A percentile compares a stretch with the other conserved stretches of the same genome.
Conservation (phyloP, 2,113 vertebrate species). For the Mustela lutreola region DNA sequence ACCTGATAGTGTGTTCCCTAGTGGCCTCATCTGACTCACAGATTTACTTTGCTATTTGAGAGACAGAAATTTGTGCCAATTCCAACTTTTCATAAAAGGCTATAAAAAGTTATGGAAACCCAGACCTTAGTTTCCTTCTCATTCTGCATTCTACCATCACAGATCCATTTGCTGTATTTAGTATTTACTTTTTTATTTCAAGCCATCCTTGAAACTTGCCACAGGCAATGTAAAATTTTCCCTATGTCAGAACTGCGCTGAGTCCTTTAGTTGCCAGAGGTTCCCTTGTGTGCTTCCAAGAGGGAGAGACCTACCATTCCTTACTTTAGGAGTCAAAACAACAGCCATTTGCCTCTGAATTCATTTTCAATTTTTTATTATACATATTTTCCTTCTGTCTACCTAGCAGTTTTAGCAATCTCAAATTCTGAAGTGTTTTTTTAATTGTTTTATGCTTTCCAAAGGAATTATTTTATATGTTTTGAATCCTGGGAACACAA, state of each 20-base stretch:
- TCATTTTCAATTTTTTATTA: neutral
- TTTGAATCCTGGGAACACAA: neutral
- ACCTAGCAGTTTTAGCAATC: neutral
- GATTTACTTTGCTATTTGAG: slow-evolving; percentile 13
- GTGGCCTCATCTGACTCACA: neutral
- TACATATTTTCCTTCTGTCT: neutral
- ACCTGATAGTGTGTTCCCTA: neutral
- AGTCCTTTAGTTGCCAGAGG: slow-evolving; percentile 17
- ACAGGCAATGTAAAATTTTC: neutral
- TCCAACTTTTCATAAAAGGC: slow-evolving; percentile 59
- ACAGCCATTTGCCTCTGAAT: slow-evolving; percentile 14
- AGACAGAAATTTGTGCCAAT: neutral
- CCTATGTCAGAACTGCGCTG: slow-evolving; percentile 30
- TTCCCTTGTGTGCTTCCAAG: neutral
- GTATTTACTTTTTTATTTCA: slow-evolving; percentile 55
- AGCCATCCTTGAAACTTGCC: neutral
- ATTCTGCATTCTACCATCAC: neutral
- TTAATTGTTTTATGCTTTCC: slow-evolving; percentile 14
- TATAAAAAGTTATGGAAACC: neutral
- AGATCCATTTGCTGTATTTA: neutral
- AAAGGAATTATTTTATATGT: neutral
- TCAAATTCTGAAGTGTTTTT: slow-evolving; percentile 26
- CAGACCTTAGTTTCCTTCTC: neutral
- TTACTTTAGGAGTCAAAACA: neutral
- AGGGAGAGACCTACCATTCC: neutral